Evolutionary conservation across 1,140 invertebrate species (phyloP), one percentile per base, ranked within the genome.

Genomic region (Drosophila watanabei): DNA sequence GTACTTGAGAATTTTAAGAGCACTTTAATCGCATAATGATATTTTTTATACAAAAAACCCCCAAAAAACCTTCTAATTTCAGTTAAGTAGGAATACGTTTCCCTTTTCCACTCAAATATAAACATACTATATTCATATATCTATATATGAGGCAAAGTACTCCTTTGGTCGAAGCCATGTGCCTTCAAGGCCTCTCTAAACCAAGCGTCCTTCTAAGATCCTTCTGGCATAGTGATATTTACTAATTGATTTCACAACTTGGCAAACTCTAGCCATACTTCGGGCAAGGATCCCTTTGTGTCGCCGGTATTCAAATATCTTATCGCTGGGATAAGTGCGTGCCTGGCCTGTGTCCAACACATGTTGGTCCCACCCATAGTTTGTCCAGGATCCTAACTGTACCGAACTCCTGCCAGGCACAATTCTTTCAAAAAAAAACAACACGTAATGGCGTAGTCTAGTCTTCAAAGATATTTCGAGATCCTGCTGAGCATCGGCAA

Each of bases 201-300:
- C 33, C 9, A 48, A 24, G 6, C 20, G 16, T 14, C 48, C 37
- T 45, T 54, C 11, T n/a, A 39, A 32, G 48, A 39, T 32, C 30
- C n/a, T 28, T 60, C 9, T 4, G 5, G 18, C 13, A 20, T 33
- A 60, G 66, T 59, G 66, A 46, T 5, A 73, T 24, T 14, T 37
- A 72, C 54, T 73, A 73, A 73, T 73, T 39, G 70, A 72, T 73
- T 72, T 73, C 37, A 73, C 70, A 72, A 72, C 66, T 73, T 45
- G 24, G 32, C 35, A 37, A 43, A 32, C 61, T 65, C 39, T 5
- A n/a, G 24, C 14, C 32, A 28, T 58, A 57, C 65, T 30, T 30
- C 3, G 20, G 10, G 1, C 2, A 32, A 45, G 37, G 52, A 37
- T 37, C 70, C 32, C 46, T 10, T 33, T 43, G n/a, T 51, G 45